Conservation (phyloP, 2,113 vertebrate species). For the Numida meleagris region DNA sequence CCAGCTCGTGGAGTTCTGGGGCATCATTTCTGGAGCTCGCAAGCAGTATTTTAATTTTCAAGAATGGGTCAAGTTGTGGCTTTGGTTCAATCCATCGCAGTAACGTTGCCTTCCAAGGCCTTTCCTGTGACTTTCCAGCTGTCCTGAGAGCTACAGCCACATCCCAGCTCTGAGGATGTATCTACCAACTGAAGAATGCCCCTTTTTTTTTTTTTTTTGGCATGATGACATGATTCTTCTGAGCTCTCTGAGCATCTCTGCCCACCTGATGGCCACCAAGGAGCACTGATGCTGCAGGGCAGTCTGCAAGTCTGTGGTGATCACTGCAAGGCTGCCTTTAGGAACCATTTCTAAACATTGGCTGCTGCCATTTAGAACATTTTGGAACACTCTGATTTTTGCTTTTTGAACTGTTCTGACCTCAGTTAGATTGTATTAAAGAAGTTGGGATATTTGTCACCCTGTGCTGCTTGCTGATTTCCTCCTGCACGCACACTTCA, state of each 20-base stretch:
- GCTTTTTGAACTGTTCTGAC: neutral
- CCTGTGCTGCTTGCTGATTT: neutral
- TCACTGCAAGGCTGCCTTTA: neutral
- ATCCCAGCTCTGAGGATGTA: neutral
- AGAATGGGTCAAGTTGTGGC: neutral
- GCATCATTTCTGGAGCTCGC: neutral
- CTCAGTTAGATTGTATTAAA: neutral
- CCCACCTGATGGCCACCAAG: slow-evolving; percentile 33
- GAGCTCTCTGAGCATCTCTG: slow-evolving; percentile 19
- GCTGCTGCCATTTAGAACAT: accelerated
- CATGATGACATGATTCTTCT: accelerated
- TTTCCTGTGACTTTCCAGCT: neutral
- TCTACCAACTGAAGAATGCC: accelerated
- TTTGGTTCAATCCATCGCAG: neutral
- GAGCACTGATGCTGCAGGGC: neutral
- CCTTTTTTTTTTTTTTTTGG: neutral
- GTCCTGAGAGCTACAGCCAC: neutral
- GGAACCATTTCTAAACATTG: accelerated
- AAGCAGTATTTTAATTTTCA: neutral
- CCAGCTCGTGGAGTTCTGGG: accelerated
- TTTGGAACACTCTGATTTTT: neutral
- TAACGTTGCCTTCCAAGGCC: neutral
- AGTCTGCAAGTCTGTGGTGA: neutral
- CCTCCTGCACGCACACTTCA: neutral
- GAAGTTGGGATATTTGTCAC: neutral